These are phyloP conservation scores for Halcyon chelicuti DNA, from an alignment of 2,797 vertebrate genomes.

Conservation along the genomic window DNA sequence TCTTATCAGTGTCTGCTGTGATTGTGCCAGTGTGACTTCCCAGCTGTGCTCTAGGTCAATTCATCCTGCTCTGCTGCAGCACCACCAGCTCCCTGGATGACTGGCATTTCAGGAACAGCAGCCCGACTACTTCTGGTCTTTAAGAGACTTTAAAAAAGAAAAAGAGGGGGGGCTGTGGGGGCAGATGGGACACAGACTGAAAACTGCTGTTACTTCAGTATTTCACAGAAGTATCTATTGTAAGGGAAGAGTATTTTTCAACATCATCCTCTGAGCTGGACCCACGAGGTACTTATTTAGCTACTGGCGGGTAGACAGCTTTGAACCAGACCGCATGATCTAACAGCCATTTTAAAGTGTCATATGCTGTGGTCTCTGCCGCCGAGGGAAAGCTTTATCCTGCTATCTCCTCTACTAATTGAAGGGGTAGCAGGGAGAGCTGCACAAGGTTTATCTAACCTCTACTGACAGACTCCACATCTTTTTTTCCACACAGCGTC, in stretches of 20 bases:
- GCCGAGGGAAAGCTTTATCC: not conserved
- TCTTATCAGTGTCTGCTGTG: slow-evolving; percentile 58
- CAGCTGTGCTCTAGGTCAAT: slow-evolving; percentile 55
- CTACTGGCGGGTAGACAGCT: not conserved
- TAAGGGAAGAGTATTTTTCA: not conserved
- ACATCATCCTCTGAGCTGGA: not conserved
- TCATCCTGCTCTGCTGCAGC: slow-evolving; percentile 19
- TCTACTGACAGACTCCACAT: not conserved
- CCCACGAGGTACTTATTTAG: not conserved
- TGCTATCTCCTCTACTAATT: not conserved
- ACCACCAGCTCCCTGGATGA: not conserved
- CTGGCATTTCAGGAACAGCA: slow-evolving; percentile 18
- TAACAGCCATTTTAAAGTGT: not conserved
- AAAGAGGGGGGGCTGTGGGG: too few species aligned
- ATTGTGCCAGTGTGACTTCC: slow-evolving; percentile 55
- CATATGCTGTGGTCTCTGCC: not conserved
- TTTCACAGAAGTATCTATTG: not conserved
- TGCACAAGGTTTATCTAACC: not conserved
- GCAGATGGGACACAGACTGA: not conserved
- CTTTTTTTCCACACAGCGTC: not conserved
- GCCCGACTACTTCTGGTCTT: not conserved
- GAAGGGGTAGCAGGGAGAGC: not conserved
- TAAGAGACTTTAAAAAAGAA: not conserved
- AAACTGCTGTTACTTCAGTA: not conserved
- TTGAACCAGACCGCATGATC: not conserved